Conservation (phyloP, 2,888 invertebrate species). For the Brachylomia viminalis region DNA sequence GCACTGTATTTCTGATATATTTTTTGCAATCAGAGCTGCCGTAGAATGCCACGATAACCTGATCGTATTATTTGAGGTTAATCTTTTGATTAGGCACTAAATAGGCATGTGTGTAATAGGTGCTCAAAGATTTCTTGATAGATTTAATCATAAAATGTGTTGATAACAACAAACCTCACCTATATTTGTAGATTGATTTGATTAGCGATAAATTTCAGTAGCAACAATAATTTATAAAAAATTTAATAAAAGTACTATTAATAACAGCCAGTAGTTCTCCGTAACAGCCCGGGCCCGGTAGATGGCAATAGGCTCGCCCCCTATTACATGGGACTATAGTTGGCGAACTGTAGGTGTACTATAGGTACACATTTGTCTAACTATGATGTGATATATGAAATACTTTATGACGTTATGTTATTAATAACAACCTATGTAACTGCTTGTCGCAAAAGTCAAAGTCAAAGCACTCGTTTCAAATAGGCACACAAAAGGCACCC, state of each 20-base stretch:
- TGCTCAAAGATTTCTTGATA: slow-evolving; percentile 8
- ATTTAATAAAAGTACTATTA: not conserved
- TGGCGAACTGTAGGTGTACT: not conserved
- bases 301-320: not conserved
- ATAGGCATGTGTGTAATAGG: slow-evolving; percentile 3
- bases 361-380: too few species aligned
- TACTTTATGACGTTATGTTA: too few species aligned
- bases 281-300: not conserved
- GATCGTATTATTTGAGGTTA: slow-evolving; percentile 14
- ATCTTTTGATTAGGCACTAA: slow-evolving; percentile 20
- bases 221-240: slow-evolving; percentile 1
- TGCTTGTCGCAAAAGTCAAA: too few species aligned
- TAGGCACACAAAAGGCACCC: too few species aligned
- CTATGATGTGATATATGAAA: not conserved
- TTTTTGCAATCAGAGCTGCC: slow-evolving; percentile 24
- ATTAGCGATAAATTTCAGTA: slow-evolving; percentile 31
- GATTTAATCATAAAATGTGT: slow-evolving; percentile 16
- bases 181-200: slow-evolving; percentile 26
- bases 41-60: slow-evolving; percentile 13
- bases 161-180: slow-evolving; percentile 22
- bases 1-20: not conserved
- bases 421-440: not conserved
- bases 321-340: not conserved
- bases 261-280: too few species aligned
- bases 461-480: too few species aligned